A percentile compares a stretch with the other conserved stretches of the same genome.
These are phyloP conservation scores for Axis porcinus DNA, from an alignment of 2,113 vertebrate genomes.

Conservation along the genomic window DNA sequence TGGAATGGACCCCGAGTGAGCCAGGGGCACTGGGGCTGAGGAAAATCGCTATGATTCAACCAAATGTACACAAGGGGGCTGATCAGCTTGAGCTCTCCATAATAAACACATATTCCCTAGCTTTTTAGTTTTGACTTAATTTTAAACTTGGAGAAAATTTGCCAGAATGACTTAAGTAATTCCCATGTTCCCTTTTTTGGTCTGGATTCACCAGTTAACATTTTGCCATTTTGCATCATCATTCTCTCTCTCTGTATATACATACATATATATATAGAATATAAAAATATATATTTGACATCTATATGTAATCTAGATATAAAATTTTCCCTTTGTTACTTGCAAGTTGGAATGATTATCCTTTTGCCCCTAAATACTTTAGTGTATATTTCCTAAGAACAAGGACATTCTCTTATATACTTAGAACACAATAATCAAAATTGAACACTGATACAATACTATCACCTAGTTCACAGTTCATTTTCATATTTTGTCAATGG, in stretches of 20 bases:
- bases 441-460: not conserved
- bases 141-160: not conserved
- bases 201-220: not conserved
- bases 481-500: not conserved
- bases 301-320: not conserved
- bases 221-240: not conserved
- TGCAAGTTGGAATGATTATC: not conserved
- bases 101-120: not conserved
- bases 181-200: not conserved
- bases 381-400: not conserved
- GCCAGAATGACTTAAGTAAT: not conserved
- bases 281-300: not conserved
- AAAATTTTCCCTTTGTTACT: not conserved
- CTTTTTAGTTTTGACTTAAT: not conserved
- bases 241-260: not conserved
- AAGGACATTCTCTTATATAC: not conserved
- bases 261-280: not conserved
- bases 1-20: not conserved
- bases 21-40: not conserved
- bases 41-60: not conserved
- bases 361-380: not conserved
- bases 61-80: not conserved
- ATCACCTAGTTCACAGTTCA: not conserved
- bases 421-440: not conserved
- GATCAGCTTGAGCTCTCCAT: not conserved